Evolutionary conservation across 2,797 vertebrate species (phyloP), one percentile per base, ranked within the genome.

Genomic region (Peromyscus aztecus): DNA sequence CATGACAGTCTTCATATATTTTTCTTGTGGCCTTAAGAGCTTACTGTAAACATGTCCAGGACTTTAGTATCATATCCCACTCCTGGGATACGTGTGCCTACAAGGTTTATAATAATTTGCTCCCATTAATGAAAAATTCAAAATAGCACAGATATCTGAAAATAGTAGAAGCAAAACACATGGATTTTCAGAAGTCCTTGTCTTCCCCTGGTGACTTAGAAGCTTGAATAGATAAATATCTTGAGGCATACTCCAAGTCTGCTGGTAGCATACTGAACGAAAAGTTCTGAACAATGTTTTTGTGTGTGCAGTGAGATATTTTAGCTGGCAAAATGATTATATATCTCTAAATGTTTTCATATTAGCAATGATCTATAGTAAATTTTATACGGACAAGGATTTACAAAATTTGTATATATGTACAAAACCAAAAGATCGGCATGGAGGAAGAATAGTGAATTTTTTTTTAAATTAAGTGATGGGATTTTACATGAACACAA

Each of bases 91-190:
- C 13, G 4, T 31, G 1, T 88, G 11, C 46, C 12, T 83, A 76
- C 14, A 16, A 59, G 75, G 12, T 80, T 89, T 73, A 16, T 63
- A 92, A 63, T 52, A 37, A 27, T 76, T 80, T 76, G 12, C 34
- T 96, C 78, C 40, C 75, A 78, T 73, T 91, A 69, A 85, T 77
- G 27, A 61, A 77, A 94, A 55, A 34, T 63, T 93, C n/a, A 34
- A 90, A 88, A 61, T 55, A 92, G 4, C 27, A 19, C 46, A 63
- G 21, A 40, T 81, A 37, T 37, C 52, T 9, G 23, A 55, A 90
- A 55, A 17, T 17, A 76, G 17, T 37, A 29, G 21, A 55, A 75
- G 8, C 83, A 52, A 83, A 65, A 40, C 7, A 29, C 4, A 24
- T 52, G n/a, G 37, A 37, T 87, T 71, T 14, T 87, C 4, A 9